Evolutionary conservation across 2,113 vertebrate genomes (phyloP).

Genomic region (Cyanistes caeruleus): DNA sequence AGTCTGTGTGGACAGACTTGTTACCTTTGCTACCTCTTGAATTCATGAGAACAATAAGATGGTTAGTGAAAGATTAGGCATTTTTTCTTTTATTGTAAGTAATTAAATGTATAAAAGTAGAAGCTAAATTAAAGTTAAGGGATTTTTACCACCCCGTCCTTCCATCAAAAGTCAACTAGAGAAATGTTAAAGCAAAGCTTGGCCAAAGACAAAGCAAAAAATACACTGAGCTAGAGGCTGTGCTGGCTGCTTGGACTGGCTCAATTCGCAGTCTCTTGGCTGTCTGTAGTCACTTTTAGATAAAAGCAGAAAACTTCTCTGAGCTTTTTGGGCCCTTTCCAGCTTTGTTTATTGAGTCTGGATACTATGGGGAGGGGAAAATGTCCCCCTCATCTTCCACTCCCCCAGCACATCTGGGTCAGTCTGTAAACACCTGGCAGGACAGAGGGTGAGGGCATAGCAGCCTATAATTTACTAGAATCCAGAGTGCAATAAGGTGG

Average conservation of each 20-base stretch:
- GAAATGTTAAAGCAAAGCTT: slow-evolving; percentile 55
- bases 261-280: slow-evolving; percentile 1
- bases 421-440: slow-evolving; percentile 52
- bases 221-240: slow-evolving; percentile 23
- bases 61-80: slow-evolving; percentile 81
- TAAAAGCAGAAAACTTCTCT: slow-evolving; percentile 32
- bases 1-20: slow-evolving; percentile 77
- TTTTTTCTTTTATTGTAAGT: slow-evolving; percentile 82
- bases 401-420: slow-evolving; percentile 51
- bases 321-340: slow-evolving; percentile 50
- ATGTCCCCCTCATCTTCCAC: slow-evolving; percentile 60
- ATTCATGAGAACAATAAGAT: slow-evolving; percentile 85
- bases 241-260: slow-evolving; percentile 30
- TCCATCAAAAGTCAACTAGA: slow-evolving; percentile 78
- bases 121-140: slow-evolving; percentile 85
- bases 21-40: slow-evolving; percentile 95
- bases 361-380: slow-evolving; percentile 65
- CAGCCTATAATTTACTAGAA: slow-evolving; percentile 46
- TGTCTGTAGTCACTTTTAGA: slow-evolving; percentile 37
- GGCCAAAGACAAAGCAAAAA: slow-evolving; percentile 71
- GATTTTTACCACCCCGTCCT: slow-evolving; percentile 85
- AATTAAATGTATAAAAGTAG: slow-evolving; percentile 88
- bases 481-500: slow-evolving; percentile 72
- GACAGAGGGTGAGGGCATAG: slow-evolving; percentile 58
- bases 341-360: slow-evolving; percentile 66